These are phyloP conservation scores for Stichodactyla helianthus DNA, from an alignment of 64 coral and sea anemone genomes.

Conservation along the genomic window DNA sequence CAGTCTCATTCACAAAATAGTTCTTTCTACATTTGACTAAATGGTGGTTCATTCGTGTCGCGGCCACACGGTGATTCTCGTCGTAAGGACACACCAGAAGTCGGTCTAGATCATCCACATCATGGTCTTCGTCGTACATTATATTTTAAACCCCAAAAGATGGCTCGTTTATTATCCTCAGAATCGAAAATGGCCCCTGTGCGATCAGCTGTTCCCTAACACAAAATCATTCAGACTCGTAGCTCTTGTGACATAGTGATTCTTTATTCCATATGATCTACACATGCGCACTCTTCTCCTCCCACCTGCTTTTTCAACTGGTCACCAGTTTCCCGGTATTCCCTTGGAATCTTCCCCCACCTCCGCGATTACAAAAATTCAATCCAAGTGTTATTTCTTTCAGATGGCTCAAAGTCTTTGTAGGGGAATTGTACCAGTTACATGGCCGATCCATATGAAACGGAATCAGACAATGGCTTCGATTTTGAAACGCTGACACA, in stretches of 20 bases:
- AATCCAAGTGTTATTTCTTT: not conserved
- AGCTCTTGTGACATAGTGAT: conserved; percentile 61
- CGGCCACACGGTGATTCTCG: conserved; percentile 43
- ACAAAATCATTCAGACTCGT: conserved; percentile 86
- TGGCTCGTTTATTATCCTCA: conserved; percentile 43
- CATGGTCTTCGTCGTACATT: conserved; percentile 86
- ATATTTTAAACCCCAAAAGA: conserved; percentile 48
- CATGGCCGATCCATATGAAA: not conserved
- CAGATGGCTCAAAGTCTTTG: not conserved
- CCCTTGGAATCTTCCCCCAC: not conserved
- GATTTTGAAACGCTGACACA: not conserved
- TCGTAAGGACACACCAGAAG: conserved; percentile 57
- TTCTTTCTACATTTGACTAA: conserved; percentile 80
- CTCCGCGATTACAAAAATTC: not conserved
- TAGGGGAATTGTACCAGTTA: not conserved
- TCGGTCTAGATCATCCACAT: conserved; percentile 49
- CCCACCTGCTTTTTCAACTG: conserved; percentile 44
- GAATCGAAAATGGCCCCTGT: conserved; percentile 53
- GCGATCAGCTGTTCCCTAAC: conserved; percentile 89
- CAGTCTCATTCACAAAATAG: conserved; percentile 57
- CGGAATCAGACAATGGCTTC: not conserved
- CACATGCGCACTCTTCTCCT: conserved; percentile 76
- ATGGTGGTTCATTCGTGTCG: conserved; percentile 53
- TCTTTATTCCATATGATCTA: conserved; percentile 46
- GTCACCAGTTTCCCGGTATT: conserved; percentile 36